A percentile compares a stretch with the other conserved stretches of the same genome.
Conservation (phyloP, 1,140 invertebrate species). For the Drosophila aff. region DNA sequence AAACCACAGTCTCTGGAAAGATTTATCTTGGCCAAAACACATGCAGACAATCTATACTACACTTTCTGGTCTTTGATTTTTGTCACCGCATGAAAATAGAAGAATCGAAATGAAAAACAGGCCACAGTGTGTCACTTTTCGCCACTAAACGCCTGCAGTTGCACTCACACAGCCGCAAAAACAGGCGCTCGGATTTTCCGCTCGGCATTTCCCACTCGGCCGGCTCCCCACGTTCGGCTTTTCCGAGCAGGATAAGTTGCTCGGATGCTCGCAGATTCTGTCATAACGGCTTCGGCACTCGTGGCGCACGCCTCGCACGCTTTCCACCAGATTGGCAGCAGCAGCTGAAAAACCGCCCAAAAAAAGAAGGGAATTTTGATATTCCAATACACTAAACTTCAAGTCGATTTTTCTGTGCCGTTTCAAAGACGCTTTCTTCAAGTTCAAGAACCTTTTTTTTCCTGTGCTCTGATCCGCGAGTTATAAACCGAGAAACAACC, state of each 20-base stretch:
- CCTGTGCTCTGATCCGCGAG: neutral
- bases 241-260: slow-evolving; percentile 70
- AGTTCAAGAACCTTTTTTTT: slow-evolving; percentile 13
- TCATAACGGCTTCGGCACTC: slow-evolving; percentile 82
- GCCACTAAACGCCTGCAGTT: slow-evolving; percentile 65
- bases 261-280: slow-evolving; percentile 79
- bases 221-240: slow-evolving; percentile 8
- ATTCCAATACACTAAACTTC: neutral
- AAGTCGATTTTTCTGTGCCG: slow-evolving; percentile 1
- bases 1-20: neutral
- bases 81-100: neutral
- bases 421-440: neutral
- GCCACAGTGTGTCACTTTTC: slow-evolving; percentile 35
- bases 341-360: neutral
- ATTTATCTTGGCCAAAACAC: neutral
- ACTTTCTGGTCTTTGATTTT: neutral
- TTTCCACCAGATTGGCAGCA: slow-evolving; percentile 37
- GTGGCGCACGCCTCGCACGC: slow-evolving; percentile 73
- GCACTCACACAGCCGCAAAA: slow-evolving; percentile 36
- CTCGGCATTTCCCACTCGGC: slow-evolving; percentile 14
- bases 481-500: neutral
- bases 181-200: slow-evolving; percentile 24
- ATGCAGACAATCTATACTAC: neutral
- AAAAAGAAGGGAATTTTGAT: neutral
- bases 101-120: neutral